Percentiles rank a stretch among this genome's conserved stretches.
Evolutionary conservation across 2,797 vertebrate genomes (phyloP).

Genomic region (Microctenopoma steveboyesi): DNA sequence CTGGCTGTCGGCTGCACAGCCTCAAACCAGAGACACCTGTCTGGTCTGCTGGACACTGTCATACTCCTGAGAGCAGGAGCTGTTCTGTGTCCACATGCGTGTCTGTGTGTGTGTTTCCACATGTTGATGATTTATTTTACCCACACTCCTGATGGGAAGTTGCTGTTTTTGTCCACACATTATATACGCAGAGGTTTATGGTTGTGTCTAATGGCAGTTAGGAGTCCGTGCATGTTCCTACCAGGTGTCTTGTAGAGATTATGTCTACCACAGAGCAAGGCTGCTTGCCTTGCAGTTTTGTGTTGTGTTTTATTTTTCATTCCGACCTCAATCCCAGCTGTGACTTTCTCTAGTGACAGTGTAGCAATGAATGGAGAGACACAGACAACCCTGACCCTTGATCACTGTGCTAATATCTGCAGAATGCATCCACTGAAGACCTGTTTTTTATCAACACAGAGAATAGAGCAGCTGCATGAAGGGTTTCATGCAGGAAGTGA

Average conservation of each 20-base stretch:
- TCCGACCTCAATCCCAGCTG: conserved; percentile 57
- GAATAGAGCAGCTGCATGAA: conserved; percentile 77
- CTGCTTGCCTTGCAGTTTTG: conserved; percentile 40
- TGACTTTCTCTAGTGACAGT: conserved; percentile 41
- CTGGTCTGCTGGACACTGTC: conserved; percentile 78
- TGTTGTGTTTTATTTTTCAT: conserved; percentile 26
- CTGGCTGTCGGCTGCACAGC: conserved; percentile 69
- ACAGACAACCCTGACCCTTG: conserved; percentile 57
- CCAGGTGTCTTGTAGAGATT: conserved; percentile 66
- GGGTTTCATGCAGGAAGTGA: conserved; percentile 76
- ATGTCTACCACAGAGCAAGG: conserved; percentile 60
- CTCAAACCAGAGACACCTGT: conserved; percentile 71
- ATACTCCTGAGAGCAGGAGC: conserved; percentile 72
- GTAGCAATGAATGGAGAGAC: conserved; percentile 49
- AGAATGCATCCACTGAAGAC: conserved; percentile 59
- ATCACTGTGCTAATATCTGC: conserved; percentile 55
- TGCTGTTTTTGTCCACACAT: conserved; percentile 29
- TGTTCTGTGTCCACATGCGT: conserved; percentile 39
- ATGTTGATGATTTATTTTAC: conserved; percentile 6
- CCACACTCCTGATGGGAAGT: not conserved
- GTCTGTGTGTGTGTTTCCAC: conserved; percentile 14
- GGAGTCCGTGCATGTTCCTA: conserved; percentile 39
- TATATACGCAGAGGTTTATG: conserved; percentile 2
- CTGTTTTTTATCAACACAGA: conserved; percentile 50
- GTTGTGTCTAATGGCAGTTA: conserved; percentile 18